Conservation (phyloP, 2,113 vertebrate species). For the Tenrec ecaudatus region DNA sequence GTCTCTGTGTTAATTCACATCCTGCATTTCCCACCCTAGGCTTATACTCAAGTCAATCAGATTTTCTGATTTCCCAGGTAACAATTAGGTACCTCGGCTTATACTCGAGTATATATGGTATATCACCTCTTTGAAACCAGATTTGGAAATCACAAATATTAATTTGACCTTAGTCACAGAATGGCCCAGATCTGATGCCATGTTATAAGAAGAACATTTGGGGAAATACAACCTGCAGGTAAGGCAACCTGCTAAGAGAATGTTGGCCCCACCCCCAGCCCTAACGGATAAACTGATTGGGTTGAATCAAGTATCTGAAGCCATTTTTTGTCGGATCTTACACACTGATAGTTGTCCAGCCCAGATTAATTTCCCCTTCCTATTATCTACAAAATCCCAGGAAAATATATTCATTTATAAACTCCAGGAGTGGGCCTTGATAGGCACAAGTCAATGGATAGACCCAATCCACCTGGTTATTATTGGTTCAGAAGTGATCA, state of each 20-base stretch:
- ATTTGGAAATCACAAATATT: neutral
- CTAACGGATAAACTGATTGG: neutral
- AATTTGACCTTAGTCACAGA: neutral
- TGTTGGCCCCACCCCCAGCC: neutral
- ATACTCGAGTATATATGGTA: too few species aligned
- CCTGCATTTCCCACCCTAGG: too few species aligned
- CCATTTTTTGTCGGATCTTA: neutral
- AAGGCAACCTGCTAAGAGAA: constrained; percentile 18
- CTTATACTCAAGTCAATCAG: too few species aligned
- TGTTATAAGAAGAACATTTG: neutral
- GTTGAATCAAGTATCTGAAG: neutral
- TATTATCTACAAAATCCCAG: neutral
- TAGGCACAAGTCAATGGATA: neutral
- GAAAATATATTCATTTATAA: neutral
- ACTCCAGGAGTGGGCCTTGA: neutral
- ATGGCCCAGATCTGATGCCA: too few species aligned
- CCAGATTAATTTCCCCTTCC: neutral
- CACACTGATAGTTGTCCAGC: neutral
- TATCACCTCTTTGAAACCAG: neutral
- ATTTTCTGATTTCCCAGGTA: too few species aligned
- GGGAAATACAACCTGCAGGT: constrained; percentile 19
- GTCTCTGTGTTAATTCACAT: too few species aligned
- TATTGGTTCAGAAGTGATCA: neutral
- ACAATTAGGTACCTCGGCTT: too few species aligned
- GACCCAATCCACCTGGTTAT: neutral